These are phyloP conservation scores for Frankliniella intonsa DNA, from an alignment of 2,888 invertebrate species.

Conservation along the genomic window DNA sequence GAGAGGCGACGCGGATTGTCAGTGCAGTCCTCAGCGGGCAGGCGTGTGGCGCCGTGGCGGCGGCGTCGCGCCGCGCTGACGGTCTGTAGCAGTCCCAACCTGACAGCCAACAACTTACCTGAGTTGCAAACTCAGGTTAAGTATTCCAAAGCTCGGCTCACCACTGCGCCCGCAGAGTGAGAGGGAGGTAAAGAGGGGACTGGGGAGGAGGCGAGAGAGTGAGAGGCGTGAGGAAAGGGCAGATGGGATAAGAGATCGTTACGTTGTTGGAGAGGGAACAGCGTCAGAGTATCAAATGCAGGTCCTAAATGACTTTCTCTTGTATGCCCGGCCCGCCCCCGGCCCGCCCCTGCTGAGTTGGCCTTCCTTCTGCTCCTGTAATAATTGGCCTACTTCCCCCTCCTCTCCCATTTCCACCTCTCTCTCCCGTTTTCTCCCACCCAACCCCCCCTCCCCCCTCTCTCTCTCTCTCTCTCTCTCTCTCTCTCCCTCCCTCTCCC, in stretches of 20 bases:
- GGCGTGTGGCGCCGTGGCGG: too few species aligned
- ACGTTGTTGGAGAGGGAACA: not conserved
- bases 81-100: not conserved
- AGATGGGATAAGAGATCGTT: not conserved
- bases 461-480: not conserved
- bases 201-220: not conserved
- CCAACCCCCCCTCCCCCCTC: too few species aligned
- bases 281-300: not conserved
- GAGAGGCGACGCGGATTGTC: too few species aligned
- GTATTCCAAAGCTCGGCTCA: constrained; percentile 1
- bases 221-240: not conserved
- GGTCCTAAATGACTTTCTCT: too few species aligned
- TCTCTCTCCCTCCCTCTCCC: not conserved
- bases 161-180: not conserved
- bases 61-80: not conserved
- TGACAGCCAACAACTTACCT: constrained; percentile 22
- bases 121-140: constrained; percentile 13
- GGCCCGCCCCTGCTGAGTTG: too few species aligned
- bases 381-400: not conserved
- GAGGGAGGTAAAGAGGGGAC: too few species aligned
- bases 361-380: not conserved
- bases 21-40: too few species aligned
- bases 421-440: not conserved
- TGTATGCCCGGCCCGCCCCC: too few species aligned
- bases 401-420: not conserved